Conservation (phyloP, 2,113 vertebrate species). For the Tringa solitaria region DNA sequence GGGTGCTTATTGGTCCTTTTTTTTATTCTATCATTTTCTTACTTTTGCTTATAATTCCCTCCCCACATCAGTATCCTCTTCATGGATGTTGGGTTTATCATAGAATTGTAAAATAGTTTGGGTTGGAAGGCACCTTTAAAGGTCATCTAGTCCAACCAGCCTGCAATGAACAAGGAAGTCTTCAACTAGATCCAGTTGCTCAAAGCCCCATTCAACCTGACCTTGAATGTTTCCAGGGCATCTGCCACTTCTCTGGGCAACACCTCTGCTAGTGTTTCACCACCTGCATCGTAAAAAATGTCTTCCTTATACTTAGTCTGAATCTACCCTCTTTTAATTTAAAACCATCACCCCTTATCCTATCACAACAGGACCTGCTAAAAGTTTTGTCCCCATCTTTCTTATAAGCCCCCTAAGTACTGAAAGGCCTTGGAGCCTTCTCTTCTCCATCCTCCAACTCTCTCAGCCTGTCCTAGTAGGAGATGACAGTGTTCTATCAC, state of each 20-base stretch:
- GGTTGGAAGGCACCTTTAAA: neutral
- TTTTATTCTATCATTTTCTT: neutral
- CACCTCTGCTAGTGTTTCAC: neutral
- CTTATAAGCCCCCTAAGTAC: neutral
- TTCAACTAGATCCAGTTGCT: neutral
- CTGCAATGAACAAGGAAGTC: neutral
- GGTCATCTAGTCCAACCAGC: neutral
- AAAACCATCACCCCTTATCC: neutral
- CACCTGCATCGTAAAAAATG: neutral
- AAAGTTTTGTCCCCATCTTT: neutral
- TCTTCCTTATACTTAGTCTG: neutral
- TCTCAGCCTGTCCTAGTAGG: neutral
- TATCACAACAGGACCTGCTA: neutral
- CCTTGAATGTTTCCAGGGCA: neutral
- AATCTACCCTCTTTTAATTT: neutral
- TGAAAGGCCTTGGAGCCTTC: neutral
- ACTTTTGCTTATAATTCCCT: neutral
- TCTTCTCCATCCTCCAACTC: neutral
- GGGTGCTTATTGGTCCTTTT: neutral
- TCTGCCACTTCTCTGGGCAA: neutral
- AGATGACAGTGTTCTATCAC: neutral
- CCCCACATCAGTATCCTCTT: neutral
- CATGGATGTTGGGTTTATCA: neutral
- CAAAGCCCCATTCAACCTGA: neutral
- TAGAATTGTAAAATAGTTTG: neutral